phyloP scores from a whole-genome alignment of 2,113 vertebrate species.

The Bufo gargarizans region DNA sequence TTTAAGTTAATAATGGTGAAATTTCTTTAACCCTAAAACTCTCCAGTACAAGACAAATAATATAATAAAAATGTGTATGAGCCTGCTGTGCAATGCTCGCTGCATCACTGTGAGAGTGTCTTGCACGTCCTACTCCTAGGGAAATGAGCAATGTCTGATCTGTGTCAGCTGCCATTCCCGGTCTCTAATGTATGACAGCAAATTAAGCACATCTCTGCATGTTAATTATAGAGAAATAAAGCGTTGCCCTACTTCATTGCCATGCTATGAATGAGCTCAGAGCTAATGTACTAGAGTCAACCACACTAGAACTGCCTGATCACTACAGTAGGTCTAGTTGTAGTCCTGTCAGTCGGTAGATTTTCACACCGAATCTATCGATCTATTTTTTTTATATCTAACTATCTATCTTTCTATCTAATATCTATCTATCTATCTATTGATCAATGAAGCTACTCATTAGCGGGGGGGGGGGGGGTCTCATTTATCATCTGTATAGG shows the following conservation, averaged over 20 bases:
- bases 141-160: slow-evolving; percentile 14
- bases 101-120: background rate
- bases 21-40: too few species aligned
- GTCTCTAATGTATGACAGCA: background rate
- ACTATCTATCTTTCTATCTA: too few species aligned
- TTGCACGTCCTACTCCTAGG: background rate
- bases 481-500: background rate
- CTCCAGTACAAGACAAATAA: too few species aligned
- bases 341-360: too few species aligned
- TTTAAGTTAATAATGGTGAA: too few species aligned
- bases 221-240: background rate
- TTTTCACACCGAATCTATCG: too few species aligned
- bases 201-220: slow-evolving; percentile 20
- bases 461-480: background rate
- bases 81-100: background rate
- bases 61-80: too few species aligned
- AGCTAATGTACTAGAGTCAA: background rate
- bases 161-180: background rate
- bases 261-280: background rate
- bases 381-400: too few species aligned
- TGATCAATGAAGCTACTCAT: background rate
- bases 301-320: background rate
- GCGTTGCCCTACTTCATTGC: background rate
- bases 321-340: too few species aligned
- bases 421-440: too few species aligned